Percentiles rank a stretch among this genome's conserved stretches.
These are phyloP conservation scores for Drosophila siamana DNA, from an alignment of 2,888 invertebrate species.

Conservation along the genomic window DNA sequence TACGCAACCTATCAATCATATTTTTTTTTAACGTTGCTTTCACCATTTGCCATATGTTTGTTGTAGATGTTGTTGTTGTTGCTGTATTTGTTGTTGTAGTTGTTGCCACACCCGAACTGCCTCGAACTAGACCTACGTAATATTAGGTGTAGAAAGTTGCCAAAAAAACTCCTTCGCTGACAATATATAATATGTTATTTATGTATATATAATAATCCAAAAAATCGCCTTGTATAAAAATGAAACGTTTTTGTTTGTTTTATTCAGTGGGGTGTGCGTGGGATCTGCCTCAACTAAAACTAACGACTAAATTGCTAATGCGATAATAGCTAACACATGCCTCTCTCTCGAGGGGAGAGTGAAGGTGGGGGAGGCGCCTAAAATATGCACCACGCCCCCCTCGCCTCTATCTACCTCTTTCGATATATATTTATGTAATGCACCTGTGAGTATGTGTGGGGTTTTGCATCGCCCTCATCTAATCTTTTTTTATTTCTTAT, in stretches of 20 bases:
- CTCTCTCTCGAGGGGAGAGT: background rate
- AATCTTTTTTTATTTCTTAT: conserved; percentile 30
- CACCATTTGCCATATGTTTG: conserved; percentile 75
- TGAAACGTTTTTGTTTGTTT: conserved; percentile 33
- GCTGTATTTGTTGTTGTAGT: conserved; percentile 31
- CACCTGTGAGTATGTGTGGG: conserved; percentile 51
- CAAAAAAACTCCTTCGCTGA: conserved; percentile 65
- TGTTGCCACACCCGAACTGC: conserved; percentile 44
- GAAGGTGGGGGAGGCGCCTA: conserved; percentile 18
- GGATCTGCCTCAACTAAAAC: conserved; percentile 35
- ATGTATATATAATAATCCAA: conserved; percentile 45
- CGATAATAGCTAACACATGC: conserved; percentile 12
- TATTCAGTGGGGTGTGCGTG: conserved; percentile 11
- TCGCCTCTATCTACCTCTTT: background rate
- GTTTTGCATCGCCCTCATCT: conserved; percentile 18
- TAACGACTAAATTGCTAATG: conserved; percentile 34
- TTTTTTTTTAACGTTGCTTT: conserved; percentile 58
- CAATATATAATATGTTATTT: conserved; percentile 30
- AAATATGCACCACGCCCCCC: conserved; percentile 31
- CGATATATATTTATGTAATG: conserved; percentile 54
- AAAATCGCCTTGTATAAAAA: conserved; percentile 46
- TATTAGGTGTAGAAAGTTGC: conserved; percentile 37
- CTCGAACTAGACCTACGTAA: conserved; percentile 15
- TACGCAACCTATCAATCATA: conserved; percentile 47
- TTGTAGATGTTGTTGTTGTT: conserved; percentile 43